Evolutionary conservation across 2,113 vertebrate species (phyloP), one percentile per base, ranked within the genome.

Genomic region (Esox niger): DNA sequence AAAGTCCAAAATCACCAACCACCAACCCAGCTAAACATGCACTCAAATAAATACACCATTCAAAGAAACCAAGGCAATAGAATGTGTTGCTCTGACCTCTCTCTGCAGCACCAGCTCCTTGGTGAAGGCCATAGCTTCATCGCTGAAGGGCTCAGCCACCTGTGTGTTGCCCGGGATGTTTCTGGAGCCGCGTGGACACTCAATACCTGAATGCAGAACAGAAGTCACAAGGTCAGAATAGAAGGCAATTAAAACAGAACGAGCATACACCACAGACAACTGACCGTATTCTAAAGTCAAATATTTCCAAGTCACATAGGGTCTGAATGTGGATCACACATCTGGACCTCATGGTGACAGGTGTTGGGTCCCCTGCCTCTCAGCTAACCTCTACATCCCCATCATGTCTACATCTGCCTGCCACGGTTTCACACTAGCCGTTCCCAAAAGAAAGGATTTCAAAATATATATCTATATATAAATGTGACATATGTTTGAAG

Each of bases 31-130:
- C 23, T 10, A 25, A 6, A 59, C 29, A 23, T 25, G 23, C 33
- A 6, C 9, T 1, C 26, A 33, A 38, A 1, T 33, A 20, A 31
- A 0, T 33, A 11, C 64, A 71, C 57, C 15, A 29, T 21, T 10
- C 2, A 15, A 32, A 57, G 73, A 38, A 3, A 56, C 57, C 0
- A 38, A 15, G 52, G 67, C 46, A 46, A 56, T 38, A 69, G 33
- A 7, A 46, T 33, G 60, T 9, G 32, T n/a, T 2, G 27, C 6
- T 33, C 91, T 88, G 94, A 98, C 97, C 96, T 98, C 96, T 68
- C 96, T 83, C 73, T 98, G 97, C 75, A 98, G 86, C 75, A 99
- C 97, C 79, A 98, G 93, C 81, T 98, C 96, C 91, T 98, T 98
- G 84, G 97, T 97, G 90, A 97, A 97, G 68, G 92, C 87, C 5